Evolutionary conservation across 2,888 invertebrate species (phyloP).

Genomic region (Stegana nigrithorax): DNA sequence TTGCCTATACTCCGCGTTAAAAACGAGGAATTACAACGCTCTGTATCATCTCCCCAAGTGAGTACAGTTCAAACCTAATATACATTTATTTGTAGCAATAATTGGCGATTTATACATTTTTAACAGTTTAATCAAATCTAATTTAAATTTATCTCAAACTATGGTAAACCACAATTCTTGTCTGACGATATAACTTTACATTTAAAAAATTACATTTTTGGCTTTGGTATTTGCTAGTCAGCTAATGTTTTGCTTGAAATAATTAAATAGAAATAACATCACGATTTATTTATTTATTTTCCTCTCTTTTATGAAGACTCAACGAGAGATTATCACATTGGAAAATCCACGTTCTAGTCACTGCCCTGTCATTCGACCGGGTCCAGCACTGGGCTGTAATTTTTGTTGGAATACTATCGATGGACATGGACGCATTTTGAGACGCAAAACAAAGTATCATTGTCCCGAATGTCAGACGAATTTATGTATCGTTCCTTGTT

Average conservation of each 20-base stretch:
- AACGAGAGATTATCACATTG: slow-evolving; percentile 67
- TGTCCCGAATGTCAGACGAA: slow-evolving; percentile 92
- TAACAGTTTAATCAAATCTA: too few relatives aligned
- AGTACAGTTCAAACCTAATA: neutral
- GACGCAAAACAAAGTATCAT: slow-evolving; percentile 89
- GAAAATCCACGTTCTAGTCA: slow-evolving; percentile 77
- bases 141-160: too few relatives aligned
- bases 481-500: slow-evolving; percentile 89
- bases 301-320: too few relatives aligned
- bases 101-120: too few relatives aligned
- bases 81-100: too few relatives aligned
- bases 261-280: too few relatives aligned
- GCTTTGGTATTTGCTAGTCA: too few relatives aligned
- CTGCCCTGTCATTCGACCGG: slow-evolving; percentile 84
- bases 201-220: too few relatives aligned
- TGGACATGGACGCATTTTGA: slow-evolving; percentile 81
- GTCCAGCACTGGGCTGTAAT: slow-evolving; percentile 88
- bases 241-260: too few relatives aligned
- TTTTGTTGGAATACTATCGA: slow-evolving; percentile 93
- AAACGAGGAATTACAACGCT: slow-evolving; percentile 73
- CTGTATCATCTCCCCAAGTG: slow-evolving; percentile 75
- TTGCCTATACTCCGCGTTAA: slow-evolving; percentile 70
- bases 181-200: too few relatives aligned
- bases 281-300: too few relatives aligned
- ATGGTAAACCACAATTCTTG: too few relatives aligned